phyloP scores from a whole-genome alignment of 2,888 invertebrate genomes.

The Seladonia tumulorum region DNA sequence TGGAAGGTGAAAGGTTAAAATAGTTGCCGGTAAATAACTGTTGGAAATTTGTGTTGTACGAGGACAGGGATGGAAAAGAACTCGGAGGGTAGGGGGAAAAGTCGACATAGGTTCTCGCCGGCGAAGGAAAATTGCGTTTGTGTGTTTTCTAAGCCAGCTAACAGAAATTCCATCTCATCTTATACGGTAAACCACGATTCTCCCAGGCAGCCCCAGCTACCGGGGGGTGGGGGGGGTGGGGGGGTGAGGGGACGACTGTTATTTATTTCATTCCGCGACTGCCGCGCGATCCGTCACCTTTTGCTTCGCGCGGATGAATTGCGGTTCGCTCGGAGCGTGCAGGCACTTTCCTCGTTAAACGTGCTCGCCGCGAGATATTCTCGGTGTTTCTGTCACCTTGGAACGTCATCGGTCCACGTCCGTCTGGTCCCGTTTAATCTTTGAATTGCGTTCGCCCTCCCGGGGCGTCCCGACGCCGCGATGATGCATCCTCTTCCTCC shows the following conservation, averaged over 20 bases:
- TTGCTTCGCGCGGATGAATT: conserved; percentile 42
- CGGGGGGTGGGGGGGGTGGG: neutral
- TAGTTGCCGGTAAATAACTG: conserved; percentile 21
- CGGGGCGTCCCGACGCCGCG: neutral
- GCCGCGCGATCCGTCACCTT: conserved; percentile 30
- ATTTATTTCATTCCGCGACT: conserved; percentile 62
- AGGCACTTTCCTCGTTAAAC: conserved; percentile 21
- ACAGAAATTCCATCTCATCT: conserved; percentile 79
- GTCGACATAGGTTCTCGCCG: conserved; percentile 49
- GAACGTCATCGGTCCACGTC: conserved; percentile 51
- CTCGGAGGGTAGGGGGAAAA: conserved; percentile 24
- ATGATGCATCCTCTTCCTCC: conserved; percentile 31
- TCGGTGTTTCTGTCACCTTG: conserved; percentile 15
- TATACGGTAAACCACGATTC: conserved; percentile 38
- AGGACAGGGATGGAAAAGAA: conserved; percentile 21
- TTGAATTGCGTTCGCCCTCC: conserved; percentile 37
- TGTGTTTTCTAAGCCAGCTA: conserved; percentile 77
- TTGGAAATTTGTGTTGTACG: conserved; percentile 41
- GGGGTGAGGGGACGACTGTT: conserved; percentile 32
- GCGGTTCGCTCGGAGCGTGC: conserved; percentile 20
- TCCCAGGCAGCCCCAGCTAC: conserved; percentile 18
- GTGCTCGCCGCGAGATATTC: neutral
- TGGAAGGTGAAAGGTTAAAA: neutral
- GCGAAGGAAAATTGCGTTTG: conserved; percentile 77
- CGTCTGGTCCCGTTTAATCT: conserved; percentile 45